These are phyloP conservation scores for Microplitis manilae DNA, from an alignment of 2,888 invertebrate species.

Conservation along the genomic window DNA sequence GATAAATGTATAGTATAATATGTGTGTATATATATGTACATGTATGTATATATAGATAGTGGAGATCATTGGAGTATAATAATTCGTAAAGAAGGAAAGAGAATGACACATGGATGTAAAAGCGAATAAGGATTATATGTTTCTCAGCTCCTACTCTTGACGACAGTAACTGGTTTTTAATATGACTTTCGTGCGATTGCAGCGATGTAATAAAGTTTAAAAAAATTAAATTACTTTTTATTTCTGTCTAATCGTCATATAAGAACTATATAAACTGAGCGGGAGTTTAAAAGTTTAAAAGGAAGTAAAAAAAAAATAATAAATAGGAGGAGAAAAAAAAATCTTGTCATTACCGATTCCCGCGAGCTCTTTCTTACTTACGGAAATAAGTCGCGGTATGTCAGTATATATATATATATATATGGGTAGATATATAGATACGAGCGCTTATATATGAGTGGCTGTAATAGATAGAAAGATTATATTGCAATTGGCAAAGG, in stretches of 20 bases:
- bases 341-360: constrained; percentile 44
- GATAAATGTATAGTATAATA: constrained; percentile 24
- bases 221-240: constrained; percentile 18
- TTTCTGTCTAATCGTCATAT: constrained; percentile 33
- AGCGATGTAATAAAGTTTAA: not conserved
- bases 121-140: constrained; percentile 16
- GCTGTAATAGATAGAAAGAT: constrained; percentile 66
- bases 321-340: constrained; percentile 30
- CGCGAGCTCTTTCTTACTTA: constrained; percentile 33
- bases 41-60: not conserved
- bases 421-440: constrained; percentile 32
- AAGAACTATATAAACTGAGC: constrained; percentile 15
- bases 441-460: constrained; percentile 27
- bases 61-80: constrained; percentile 35
- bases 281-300: not conserved
- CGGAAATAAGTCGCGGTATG: constrained; percentile 37
- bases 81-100: constrained; percentile 22
- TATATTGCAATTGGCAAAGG: constrained; percentile 65
- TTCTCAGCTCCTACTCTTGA: constrained; percentile 33
- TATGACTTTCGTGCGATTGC: constrained; percentile 37
- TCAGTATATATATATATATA: constrained; percentile 21
- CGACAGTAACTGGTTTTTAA: constrained; percentile 48
- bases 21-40: not conserved
- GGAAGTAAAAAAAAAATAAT: constrained; percentile 7
- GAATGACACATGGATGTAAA: constrained; percentile 20